Base-by-base conservation (phyloP, 2,888 invertebrate species). In the Plusia festucae region DNA sequence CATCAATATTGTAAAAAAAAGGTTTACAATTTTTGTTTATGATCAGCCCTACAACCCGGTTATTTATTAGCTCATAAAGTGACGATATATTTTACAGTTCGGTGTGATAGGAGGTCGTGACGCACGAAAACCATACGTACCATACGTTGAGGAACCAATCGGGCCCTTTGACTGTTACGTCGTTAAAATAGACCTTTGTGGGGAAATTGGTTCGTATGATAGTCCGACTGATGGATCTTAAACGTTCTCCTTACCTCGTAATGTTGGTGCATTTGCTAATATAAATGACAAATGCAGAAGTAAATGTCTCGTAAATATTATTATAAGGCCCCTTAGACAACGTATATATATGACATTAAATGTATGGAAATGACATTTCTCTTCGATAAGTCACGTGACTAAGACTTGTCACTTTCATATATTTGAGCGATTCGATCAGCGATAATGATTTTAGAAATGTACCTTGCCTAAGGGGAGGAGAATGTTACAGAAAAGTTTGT, bases 51-150 rank as follows among this genome's bases (percentile, higher is more conserved):
- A n/a, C n/a, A n/a, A n/a, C n/a, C n/a, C n/a, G n/a, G n/a, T 67
- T 76, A 60, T 76, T 76, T 76, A 73, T 40, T 73, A 67, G 8
- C 9, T 27, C 61, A 40, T 76, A 72, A 73, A 76, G 57, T 49
- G 2, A 18, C 32, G 9, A 72, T 73, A 71, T 4, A 67, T 72
- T 72, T 62, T 62, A 60, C 13, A 52, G 40, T 67, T 60, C 20
- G 59, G 13, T 59, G 56, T 66, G 24, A 65, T 46, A 27, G 16
- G 22, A 9, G n/a, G 22, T n/a, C 15, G 11, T 55, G 44, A 59
- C 49, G 1, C 20, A 30, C 58, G 55, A 65, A 61, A 60, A 49
- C 40, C 11, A 24, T 51, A 64, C 18, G 9, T 32, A 49, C 32
- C 11, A 24, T 51, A 64, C n/a, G 8, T 32, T 4, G 11, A 16